A percentile compares a stretch with the other conserved stretches of the same genome.
Evolutionary conservation across 2,888 invertebrate genomes (phyloP).

Genomic region (Synergus umbraculus): DNA sequence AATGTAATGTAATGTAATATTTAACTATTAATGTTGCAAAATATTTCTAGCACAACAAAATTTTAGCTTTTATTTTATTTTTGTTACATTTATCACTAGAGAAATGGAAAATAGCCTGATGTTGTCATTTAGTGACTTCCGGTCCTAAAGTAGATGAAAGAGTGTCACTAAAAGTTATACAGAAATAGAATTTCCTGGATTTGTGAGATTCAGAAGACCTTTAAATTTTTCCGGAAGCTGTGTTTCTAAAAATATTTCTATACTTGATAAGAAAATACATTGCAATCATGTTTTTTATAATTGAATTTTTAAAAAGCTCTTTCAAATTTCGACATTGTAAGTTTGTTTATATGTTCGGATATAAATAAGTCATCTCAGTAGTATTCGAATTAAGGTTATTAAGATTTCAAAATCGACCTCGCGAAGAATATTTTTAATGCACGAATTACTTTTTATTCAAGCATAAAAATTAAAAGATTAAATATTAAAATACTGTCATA

Average conservation of each 20-base stretch:
- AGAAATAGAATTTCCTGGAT: background rate
- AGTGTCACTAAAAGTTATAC: background rate
- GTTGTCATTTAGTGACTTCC: slow-evolving; percentile 5
- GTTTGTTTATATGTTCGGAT: background rate
- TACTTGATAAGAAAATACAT: background rate
- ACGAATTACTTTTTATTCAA: background rate
- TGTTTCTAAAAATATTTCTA: background rate
- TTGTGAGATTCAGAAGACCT: background rate
- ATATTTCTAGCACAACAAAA: background rate
- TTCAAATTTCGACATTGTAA: background rate
- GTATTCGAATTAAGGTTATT: background rate
- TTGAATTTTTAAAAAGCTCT: background rate
- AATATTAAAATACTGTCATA: background rate
- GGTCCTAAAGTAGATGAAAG: background rate
- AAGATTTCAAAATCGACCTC: background rate
- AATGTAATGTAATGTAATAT: background rate
- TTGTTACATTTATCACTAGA: background rate
- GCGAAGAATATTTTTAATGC: background rate
- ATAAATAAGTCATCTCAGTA: background rate
- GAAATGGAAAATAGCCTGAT: slow-evolving; percentile 2
- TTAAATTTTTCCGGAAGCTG: too few relatives aligned
- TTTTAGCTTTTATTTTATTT: background rate
- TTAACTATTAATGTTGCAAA: background rate
- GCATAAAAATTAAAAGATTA: background rate
- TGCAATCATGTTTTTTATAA: background rate